These are phyloP conservation scores for Nylanderia fulva DNA, from an alignment of 1,140 invertebrate genomes.

Conservation along the genomic window DNA sequence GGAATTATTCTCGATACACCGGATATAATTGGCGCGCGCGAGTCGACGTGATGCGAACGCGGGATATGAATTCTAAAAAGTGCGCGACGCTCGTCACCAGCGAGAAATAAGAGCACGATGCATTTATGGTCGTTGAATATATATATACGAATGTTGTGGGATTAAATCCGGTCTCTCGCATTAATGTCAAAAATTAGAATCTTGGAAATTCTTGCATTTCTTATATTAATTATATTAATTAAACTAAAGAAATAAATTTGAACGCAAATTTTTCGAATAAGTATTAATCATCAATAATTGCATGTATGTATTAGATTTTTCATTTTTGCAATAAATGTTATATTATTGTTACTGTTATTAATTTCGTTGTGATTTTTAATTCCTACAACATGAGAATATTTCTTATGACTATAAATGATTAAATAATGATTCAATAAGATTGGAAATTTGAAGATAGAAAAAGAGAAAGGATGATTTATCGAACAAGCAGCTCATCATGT, in stretches of 20 bases:
- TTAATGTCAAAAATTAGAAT: slow-evolving; percentile 8
- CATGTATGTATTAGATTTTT: background rate
- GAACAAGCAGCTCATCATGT: background rate
- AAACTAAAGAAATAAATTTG: background rate
- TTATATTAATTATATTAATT: background rate
- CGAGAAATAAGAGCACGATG: slow-evolving; percentile 9
- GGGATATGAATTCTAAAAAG: slow-evolving; percentile 66
- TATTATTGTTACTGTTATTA: background rate
- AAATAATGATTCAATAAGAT: background rate
- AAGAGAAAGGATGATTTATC: background rate
- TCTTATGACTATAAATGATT: background rate
- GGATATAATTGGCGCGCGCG: slow-evolving; percentile 56
- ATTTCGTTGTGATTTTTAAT: background rate
- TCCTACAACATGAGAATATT: background rate
- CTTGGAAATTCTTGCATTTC: background rate
- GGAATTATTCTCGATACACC: slow-evolving; percentile 59
- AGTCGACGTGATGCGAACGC: slow-evolving; percentile 10
- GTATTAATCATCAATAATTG: background rate
- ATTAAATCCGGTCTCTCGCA: background rate
- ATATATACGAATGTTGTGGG: background rate
- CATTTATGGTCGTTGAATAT: background rate
- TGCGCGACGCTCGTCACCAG: background rate
- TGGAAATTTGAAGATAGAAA: background rate
- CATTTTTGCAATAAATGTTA: background rate
- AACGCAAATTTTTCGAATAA: background rate